A percentile compares a stretch with the other conserved stretches of the same genome.
Evolutionary conservation across 2,888 invertebrate species (phyloP).

Genomic region (Lasioglossum lativentre): DNA sequence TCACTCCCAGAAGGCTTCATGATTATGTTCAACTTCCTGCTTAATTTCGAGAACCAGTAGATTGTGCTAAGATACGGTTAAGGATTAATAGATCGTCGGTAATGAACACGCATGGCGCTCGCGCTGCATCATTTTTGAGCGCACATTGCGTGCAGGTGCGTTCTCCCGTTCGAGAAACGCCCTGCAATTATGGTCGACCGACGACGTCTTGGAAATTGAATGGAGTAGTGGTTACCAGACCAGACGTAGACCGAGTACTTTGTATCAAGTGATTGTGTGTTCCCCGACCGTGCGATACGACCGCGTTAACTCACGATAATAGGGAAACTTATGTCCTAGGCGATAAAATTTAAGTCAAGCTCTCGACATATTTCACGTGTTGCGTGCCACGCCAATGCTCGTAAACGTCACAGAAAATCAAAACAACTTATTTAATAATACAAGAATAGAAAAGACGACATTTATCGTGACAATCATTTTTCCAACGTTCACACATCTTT

Average conservation of each 20-base stretch:
- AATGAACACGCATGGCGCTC: background rate
- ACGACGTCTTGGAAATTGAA: conserved; percentile 55
- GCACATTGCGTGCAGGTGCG: conserved; percentile 55
- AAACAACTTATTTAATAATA: no score
- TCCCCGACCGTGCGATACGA: conserved; percentile 14
- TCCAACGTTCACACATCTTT: no score
- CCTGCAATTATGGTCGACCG: conserved; percentile 46
- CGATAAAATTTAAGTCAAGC: background rate
- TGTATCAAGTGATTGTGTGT: conserved; percentile 31
- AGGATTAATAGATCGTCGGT: background rate
- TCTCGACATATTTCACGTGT: background rate
- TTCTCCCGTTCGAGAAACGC: conserved; percentile 30
- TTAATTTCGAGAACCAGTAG: background rate
- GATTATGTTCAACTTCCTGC: no score
- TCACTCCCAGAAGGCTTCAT: no score
- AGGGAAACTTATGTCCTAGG: background rate
- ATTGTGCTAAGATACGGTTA: background rate
- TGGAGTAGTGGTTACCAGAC: conserved; percentile 37
- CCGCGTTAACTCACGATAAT: background rate
- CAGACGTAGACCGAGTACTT: conserved; percentile 41
- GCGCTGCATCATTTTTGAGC: conserved; percentile 30
- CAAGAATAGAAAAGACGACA: no score
- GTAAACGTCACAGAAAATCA: no score
- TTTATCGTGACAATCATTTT: no score
- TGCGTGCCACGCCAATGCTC: no score